Percentiles rank a stretch among this genome's conserved stretches.
phyloP scores from a whole-genome alignment of 2,113 vertebrate genomes.

The Amblyornis subalaris region DNA sequence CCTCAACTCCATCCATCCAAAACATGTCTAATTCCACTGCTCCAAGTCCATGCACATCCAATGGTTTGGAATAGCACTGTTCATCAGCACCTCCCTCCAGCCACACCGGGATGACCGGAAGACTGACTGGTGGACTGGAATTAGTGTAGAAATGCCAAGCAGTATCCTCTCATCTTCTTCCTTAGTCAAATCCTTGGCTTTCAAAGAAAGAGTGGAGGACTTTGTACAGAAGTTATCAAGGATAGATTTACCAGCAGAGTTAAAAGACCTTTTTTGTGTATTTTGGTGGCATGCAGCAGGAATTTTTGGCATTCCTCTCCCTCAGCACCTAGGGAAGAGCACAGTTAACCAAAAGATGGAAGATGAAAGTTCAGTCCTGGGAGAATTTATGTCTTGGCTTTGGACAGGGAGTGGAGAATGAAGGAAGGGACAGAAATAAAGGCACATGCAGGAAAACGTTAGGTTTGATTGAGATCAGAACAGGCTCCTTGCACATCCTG shows the following conservation, averaged over 20 bases:
- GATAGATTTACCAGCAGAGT: not conserved
- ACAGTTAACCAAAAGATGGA: not conserved
- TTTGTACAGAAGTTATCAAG: not conserved
- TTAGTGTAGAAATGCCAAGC: not conserved
- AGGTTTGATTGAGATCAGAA: not conserved
- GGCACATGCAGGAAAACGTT: not conserved
- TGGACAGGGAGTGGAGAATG: not conserved
- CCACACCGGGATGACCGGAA: too few species aligned
- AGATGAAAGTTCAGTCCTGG: not conserved
- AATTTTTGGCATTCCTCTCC: not conserved
- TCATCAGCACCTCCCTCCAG: not conserved
- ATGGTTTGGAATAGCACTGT: rapidly evolving
- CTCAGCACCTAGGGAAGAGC: not conserved
- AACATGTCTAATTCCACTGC: not conserved
- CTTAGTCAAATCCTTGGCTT: not conserved
- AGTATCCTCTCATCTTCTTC: not conserved
- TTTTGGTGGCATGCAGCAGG: not conserved
- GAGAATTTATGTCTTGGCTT: not conserved
- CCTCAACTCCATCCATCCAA: not conserved
- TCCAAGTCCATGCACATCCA: not conserved
- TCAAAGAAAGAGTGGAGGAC: not conserved
- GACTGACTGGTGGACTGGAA: not conserved
- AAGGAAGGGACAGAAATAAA: not conserved
- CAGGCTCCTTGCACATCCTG: not conserved
- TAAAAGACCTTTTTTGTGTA: not conserved